Evolutionary conservation across 2,113 vertebrate genomes (phyloP).

Genomic region (Plecotus auritus): DNA sequence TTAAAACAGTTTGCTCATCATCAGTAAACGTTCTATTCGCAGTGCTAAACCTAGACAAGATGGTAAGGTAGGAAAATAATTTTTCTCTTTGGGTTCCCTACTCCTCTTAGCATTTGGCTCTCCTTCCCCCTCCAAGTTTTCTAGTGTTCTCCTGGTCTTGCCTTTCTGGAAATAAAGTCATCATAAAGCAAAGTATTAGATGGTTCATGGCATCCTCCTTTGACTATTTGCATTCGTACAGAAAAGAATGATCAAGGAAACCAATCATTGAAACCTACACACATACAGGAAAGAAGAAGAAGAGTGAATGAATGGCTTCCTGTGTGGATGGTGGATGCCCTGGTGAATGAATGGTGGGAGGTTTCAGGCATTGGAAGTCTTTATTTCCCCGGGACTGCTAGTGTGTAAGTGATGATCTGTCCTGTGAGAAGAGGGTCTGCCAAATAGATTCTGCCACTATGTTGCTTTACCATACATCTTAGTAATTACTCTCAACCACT

Average conservation of each 20-base stretch:
- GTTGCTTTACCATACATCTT: neutral
- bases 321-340: no score
- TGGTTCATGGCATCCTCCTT: neutral
- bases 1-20: neutral
- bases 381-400: neutral
- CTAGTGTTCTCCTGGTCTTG: neutral
- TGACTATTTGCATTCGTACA: no score
- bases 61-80: neutral
- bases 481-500: neutral
- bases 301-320: no score
- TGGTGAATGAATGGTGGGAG: no score
- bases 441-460: fast-evolving
- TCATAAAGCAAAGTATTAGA: neutral
- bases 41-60: neutral
- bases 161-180: neutral
- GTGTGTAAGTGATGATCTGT: neutral
- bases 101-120: neutral
- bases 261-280: no score
- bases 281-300: no score
- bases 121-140: neutral
- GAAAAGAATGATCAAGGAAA: no score
- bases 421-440: neutral
- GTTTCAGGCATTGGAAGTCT: no score
- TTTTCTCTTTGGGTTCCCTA: neutral
- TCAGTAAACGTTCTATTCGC: neutral